Conservation (phyloP, 2,797 vertebrate genomes). For the Odontamblyopus lacepedii region DNA sequence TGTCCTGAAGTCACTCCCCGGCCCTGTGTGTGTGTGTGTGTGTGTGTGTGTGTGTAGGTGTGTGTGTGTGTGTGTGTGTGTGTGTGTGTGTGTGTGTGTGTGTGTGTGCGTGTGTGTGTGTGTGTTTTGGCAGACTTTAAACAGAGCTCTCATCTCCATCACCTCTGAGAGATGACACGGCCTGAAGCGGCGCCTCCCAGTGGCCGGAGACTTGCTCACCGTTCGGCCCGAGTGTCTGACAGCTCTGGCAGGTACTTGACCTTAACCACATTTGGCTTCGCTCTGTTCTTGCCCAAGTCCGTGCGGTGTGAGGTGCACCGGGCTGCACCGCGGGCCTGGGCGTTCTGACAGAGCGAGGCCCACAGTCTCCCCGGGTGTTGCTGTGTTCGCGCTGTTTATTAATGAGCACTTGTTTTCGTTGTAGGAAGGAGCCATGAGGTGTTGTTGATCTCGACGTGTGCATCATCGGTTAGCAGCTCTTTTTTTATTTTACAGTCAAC, state of each 20-base stretch:
- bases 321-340: conserved; percentile 18
- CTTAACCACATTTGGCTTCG: conserved; percentile 57
- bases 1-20: conserved; percentile 48
- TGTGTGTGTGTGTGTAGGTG: not conserved
- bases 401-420: conserved; percentile 19
- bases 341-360: conserved; percentile 54
- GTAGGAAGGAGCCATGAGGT: conserved; percentile 10
- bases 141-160: conserved; percentile 67
- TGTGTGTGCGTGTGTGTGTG: conserved; percentile 18
- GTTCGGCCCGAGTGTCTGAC: conserved; percentile 73
- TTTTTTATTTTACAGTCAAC: conserved; percentile 1
- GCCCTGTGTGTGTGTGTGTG: conserved; percentile 39
- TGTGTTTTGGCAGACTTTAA: conserved; percentile 64
- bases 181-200: conserved; percentile 62
- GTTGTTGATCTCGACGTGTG: conserved; percentile 8
- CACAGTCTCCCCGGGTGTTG: conserved; percentile 17
- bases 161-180: conserved; percentile 66
- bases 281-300: conserved; percentile 29
- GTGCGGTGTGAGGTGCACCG: conserved; percentile 43
- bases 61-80: conserved; percentile 44
- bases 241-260: conserved; percentile 77
- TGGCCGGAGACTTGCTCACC: conserved; percentile 60
- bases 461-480: not conserved
- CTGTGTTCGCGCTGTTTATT: conserved; percentile 29
- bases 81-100: conserved; percentile 26